Evolutionary conservation across 2,797 vertebrate genomes (phyloP), one percentile per base, ranked within the genome.

Genomic region (Coilia nasus): DNA sequence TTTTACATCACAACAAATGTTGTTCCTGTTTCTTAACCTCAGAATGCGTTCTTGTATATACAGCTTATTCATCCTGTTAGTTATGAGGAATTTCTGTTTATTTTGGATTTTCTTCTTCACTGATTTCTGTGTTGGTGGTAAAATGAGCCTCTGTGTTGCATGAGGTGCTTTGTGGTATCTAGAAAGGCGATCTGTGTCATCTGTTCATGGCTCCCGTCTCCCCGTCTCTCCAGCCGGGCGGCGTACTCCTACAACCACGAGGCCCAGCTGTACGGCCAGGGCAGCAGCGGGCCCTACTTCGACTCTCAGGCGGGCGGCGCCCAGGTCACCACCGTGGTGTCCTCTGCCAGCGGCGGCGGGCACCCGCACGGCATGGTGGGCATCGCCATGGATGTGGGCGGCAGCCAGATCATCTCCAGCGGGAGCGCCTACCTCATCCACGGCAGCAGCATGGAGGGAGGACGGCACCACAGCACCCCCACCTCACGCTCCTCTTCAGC

Each of bases 321-420:
- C 85, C 98, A 97, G 89, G 98, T 98, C 94, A 98, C 97, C 87
- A 96, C 98, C 0, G 97, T 97, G 84, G 95, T 97, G 84, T 98
- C 98, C 9, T 98, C 98, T 50, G 96, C 97, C 81, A 94, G 97
- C 3, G 93, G 96, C 0, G 93, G 96, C 0, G 95, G 97, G 86
- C 96, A 97, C 62, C 91, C 97, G 57, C 98, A 99, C 75, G 90
- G 97, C 94, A 98, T 99, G 98, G 98, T 99, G 94, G 98, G 98
- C 94, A 97, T 99, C 87, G 89, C 97, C 87, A 97, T 99, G 98
- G 98, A 99, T 5, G 96, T 98, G 85, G 96, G 96, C 85, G 96
- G 97, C 88, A 97, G 96, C 92, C 97, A 97, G 93, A 97, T 99
- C 88, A 96, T 99, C 93, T 98, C 98, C 93, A 94, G 98, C 80